Evolutionary conservation across 2,797 vertebrate genomes (phyloP).

Genomic region (Sylvilagus floridanus): DNA sequence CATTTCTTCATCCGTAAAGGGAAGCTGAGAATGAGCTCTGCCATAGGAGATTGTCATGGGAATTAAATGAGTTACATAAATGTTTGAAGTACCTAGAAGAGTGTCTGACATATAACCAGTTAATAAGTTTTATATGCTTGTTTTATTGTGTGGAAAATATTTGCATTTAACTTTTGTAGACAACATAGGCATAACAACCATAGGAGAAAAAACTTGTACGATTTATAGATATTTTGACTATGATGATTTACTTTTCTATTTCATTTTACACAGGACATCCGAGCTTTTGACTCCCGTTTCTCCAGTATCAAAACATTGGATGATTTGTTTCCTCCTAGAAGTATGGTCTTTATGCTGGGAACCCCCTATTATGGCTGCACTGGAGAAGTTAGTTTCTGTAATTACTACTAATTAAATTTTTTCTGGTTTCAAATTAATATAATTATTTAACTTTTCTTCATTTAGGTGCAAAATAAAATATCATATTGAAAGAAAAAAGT

Average conservation of each 20-base stretch:
- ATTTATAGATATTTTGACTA: slow-evolving; percentile 27
- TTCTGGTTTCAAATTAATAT: slow-evolving; percentile 59
- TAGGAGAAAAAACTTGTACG: neutral
- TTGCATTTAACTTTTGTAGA: slow-evolving; percentile 46
- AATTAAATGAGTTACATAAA: slow-evolving; percentile 25
- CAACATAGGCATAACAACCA: neutral
- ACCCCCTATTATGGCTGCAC: slow-evolving; percentile 96
- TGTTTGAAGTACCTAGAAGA: neutral
- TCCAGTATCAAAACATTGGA: slow-evolving; percentile 93
- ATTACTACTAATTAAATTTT: slow-evolving; percentile 33
- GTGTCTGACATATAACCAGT: neutral
- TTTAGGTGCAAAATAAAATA: slow-evolving; percentile 49
- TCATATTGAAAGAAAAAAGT: slow-evolving; percentile 10
- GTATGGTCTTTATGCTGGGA: slow-evolving; percentile 96
- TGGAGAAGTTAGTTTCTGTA: slow-evolving; percentile 93
- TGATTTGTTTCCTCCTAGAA: slow-evolving; percentile 94
- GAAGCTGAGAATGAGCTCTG: neutral
- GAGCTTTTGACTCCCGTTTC: slow-evolving; percentile 93
- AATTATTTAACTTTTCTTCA: slow-evolving; percentile 50
- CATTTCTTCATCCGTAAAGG: slow-evolving; percentile 5
- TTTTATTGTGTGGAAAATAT: slow-evolving; percentile 26
- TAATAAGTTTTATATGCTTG: neutral
- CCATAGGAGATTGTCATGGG: neutral
- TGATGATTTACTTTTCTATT: slow-evolving; percentile 46
- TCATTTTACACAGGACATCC: slow-evolving; percentile 91